Conservation (phyloP, 2,797 vertebrate genomes). For the Tenualosa ilisha region DNA sequence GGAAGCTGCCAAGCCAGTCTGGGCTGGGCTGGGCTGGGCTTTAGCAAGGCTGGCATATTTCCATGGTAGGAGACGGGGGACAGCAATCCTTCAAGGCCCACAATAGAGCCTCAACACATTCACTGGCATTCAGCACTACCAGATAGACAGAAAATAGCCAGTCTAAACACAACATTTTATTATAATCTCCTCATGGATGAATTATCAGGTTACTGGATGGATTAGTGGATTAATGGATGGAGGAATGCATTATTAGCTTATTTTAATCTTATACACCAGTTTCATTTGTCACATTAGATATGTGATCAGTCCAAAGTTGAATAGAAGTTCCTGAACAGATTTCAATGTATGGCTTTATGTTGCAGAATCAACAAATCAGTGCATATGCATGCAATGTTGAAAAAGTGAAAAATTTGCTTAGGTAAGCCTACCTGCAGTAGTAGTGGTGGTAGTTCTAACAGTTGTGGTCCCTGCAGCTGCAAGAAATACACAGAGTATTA, state of each 20-base stretch:
- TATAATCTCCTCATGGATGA: background rate
- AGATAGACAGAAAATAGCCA: background rate
- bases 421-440: slow-evolving; percentile 61
- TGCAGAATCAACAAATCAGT: background rate
- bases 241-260: background rate
- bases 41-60: background rate
- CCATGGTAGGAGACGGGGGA: background rate
- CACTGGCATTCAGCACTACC: background rate
- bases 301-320: background rate
- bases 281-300: background rate
- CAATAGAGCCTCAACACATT: background rate
- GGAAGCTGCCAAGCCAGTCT: background rate
- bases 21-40: background rate
- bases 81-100: background rate
- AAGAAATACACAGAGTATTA: slow-evolving; percentile 33
- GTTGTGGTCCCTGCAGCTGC: slow-evolving; percentile 64
- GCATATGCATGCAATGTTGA: background rate
- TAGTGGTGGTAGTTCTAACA: slow-evolving; percentile 50
- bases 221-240: background rate
- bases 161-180: background rate
- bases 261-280: background rate
- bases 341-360: background rate
- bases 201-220: background rate
- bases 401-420: background rate
- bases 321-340: background rate